Evolutionary conservation across 2,888 invertebrate genomes (phyloP).

Genomic region (Hedychridium roseum): DNA sequence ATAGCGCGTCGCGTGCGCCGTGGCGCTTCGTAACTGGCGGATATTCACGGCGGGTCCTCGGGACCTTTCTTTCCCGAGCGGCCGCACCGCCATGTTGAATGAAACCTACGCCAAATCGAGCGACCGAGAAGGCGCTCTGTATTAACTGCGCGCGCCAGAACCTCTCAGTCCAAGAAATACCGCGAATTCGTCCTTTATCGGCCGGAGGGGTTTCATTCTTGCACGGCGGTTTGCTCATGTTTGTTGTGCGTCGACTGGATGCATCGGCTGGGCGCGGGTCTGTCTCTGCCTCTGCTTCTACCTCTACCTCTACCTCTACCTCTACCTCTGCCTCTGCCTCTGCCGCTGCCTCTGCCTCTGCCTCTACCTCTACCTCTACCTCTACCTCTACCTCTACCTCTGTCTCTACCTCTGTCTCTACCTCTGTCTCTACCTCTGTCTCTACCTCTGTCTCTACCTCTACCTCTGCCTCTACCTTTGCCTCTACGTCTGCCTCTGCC

Average conservation of each 20-base stretch:
- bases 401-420: conserved; percentile 4
- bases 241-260: conserved; percentile 51
- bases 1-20: conserved; percentile 36
- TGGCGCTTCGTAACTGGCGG: conserved; percentile 40
- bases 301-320: conserved; percentile 34
- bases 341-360: conserved; percentile 13
- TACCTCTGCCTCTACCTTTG: conserved; percentile 4
- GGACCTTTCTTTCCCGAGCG: conserved; percentile 63
- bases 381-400: conserved; percentile 9
- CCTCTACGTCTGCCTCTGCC: conserved; percentile 6
- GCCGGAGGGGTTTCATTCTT: conserved; percentile 28
- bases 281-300: conserved; percentile 31
- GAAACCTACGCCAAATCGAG: conserved; percentile 59
- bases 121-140: conserved; percentile 46
- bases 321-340: conserved; percentile 29
- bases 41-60: conserved; percentile 48
- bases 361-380: conserved; percentile 3
- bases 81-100: conserved; percentile 66
- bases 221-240: conserved; percentile 43
- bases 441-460: conserved; percentile 4
- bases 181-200: conserved; percentile 24
- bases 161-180: conserved; percentile 26
- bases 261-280: conserved; percentile 55
- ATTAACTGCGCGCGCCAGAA: conserved; percentile 32
- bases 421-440: conserved; percentile 4